These are phyloP conservation scores for Melipona beecheii DNA, from an alignment of 2,888 invertebrate genomes.

Conservation along the genomic window DNA sequence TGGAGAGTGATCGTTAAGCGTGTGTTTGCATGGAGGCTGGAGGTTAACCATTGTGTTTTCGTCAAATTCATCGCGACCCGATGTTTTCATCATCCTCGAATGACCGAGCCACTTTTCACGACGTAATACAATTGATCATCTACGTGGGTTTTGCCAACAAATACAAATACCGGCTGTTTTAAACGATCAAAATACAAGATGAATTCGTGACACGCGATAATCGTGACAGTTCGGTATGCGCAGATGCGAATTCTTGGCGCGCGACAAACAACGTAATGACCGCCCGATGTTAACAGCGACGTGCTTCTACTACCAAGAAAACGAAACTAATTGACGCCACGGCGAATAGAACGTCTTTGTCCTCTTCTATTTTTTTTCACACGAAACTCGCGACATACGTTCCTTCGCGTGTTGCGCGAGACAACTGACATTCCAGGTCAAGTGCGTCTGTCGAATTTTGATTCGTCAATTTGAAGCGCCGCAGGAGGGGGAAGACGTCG, in stretches of 20 bases:
- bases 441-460: constrained; percentile 46
- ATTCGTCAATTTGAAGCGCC: constrained; percentile 40
- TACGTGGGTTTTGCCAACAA: neutral
- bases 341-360: constrained; percentile 25
- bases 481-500: constrained; percentile 29
- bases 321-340: constrained; percentile 54
- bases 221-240: constrained; percentile 55
- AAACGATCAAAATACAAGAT: constrained; percentile 38
- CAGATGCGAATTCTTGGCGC: constrained; percentile 59
- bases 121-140: neutral
- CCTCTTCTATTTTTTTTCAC: constrained; percentile 28
- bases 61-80: neutral
- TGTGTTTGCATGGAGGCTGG: constrained; percentile 18
- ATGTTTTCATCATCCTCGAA: neutral
- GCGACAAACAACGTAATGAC: constrained; percentile 65
- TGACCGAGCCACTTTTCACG: neutral
- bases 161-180: neutral
- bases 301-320: constrained; percentile 57
- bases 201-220: constrained; percentile 54
- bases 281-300: constrained; percentile 54
- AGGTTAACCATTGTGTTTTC: constrained; percentile 1
- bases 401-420: constrained; percentile 22
- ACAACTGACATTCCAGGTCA: constrained; percentile 51
- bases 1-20: constrained; percentile 17
- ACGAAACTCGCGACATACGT: constrained; percentile 25